Base-by-base conservation (phyloP, 2,797 vertebrate genomes). In the Telmatherina bonti region DNA sequence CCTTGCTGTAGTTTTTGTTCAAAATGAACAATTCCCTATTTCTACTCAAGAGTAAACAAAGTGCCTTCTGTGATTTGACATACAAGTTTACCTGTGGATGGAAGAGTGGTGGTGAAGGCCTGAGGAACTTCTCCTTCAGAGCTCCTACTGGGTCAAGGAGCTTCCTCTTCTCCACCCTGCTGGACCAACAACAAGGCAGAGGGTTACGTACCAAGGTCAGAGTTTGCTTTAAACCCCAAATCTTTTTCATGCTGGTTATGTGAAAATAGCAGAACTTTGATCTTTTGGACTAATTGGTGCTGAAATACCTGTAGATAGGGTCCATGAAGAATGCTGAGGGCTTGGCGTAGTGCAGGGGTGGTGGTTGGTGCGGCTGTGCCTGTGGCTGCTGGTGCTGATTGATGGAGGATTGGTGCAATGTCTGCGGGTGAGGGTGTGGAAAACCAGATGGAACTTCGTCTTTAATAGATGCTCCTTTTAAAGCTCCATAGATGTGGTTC, bases 91-190 rank as follows among this genome's bases (percentile, higher is more conserved):
- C 98, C 97, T 99, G 98, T 72, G 97, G 97, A 88, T 99, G 97
- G 83, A 98, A 98, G 38, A 99, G 96, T 83, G 98, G 93, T 0
- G 97, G 96, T 24, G 97, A 96, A 0, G 98, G 97, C 80, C 97
- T 93, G 85, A 98, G 94, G 89, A 97, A 98, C 90, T 98, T 99
- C 91, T 99, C 97, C 91, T 99, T 99, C 79, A 99, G 94, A 88
- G 96, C 95, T 81, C 96, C 97, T 77, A 98, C 96, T 24, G 98
- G 97, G 88, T 98, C 98, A 0, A 96, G 93, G 94, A 98, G 93
- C 94, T 99, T 99, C 95, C 97, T 98, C 93, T 99, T 99, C 92
- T 99, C 98, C 95, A 99, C 97, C 98, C 98, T 99, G 98, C 98
- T 99, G 97, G 96, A 98, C 96, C 91, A 89, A 89, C 92, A 89